Conservation (phyloP, 2,888 invertebrate genomes). For the Sipha maydis region DNA sequence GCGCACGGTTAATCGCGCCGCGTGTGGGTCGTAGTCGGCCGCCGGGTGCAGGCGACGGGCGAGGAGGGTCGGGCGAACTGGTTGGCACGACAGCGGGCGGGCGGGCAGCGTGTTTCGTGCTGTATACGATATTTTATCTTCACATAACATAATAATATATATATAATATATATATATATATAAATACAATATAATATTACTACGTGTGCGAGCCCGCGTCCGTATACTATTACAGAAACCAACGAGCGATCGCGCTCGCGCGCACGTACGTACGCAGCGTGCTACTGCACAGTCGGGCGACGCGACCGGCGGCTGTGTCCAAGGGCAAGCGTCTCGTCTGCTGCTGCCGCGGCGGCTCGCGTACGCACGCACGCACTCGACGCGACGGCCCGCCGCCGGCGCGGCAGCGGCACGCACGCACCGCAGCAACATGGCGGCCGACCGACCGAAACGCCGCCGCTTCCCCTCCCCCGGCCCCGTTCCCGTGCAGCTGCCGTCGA, state of each 20-base stretch:
- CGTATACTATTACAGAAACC: neutral
- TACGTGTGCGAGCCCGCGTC: neutral
- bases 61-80: conserved; percentile 60
- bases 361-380: conserved; percentile 32
- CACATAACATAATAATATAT: neutral
- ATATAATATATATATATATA: neutral
- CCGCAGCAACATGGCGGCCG: conserved; percentile 59
- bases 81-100: conserved; percentile 43
- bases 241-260: neutral
- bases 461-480: neutral
- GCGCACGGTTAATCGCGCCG: conserved; percentile 26
- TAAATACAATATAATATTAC: neutral
- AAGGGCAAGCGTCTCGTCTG: conserved; percentile 62
- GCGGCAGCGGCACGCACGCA: conserved; percentile 31
- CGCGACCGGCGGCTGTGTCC: conserved; percentile 52
- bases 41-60: conserved; percentile 34
- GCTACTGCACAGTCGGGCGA: conserved; percentile 29
- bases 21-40: conserved; percentile 51
- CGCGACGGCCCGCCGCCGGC: conserved; percentile 2
- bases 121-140: conserved; percentile 14
- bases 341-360: conserved; percentile 5
- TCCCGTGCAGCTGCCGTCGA: conserved; percentile 56
- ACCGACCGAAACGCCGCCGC: conserved; percentile 57
- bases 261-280: neutral
- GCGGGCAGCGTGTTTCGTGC: conserved; percentile 15